These are phyloP conservation scores for Platysternon megacephalum DNA, from an alignment of 2,113 vertebrate genomes.

Conservation along the genomic window DNA sequence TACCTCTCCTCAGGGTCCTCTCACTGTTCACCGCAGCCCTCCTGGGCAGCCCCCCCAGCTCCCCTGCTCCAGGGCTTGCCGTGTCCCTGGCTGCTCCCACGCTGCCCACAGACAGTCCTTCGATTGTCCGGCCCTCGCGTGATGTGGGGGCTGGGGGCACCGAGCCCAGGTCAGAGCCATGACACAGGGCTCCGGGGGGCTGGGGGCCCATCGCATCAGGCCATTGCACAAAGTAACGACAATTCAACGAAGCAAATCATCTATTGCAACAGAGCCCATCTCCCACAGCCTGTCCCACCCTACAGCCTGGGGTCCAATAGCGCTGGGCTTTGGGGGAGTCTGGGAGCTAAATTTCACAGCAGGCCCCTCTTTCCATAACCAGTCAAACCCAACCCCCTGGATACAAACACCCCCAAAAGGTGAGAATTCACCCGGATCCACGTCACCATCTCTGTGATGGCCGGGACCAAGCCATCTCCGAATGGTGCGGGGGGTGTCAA, in stretches of 20 bases:
- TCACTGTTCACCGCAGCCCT: not conserved
- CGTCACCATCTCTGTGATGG: not conserved
- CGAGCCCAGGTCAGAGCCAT: not conserved
- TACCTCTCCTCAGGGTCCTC: not conserved
- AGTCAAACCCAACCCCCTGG: not conserved
- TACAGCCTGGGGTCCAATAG: not conserved
- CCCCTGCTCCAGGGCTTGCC: not conserved
- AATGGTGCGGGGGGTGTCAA: too few species aligned
- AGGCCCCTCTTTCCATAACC: not conserved
- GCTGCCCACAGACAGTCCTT: not conserved
- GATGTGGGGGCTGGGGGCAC: too few species aligned
- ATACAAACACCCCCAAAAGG: not conserved
- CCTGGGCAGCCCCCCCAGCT: too few species aligned
- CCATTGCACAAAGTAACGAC: not conserved
- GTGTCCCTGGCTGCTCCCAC: too few species aligned
- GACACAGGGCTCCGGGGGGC: not conserved
- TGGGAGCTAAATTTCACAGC: not conserved
- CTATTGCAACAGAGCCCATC: not conserved
- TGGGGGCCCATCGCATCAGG: too few species aligned
- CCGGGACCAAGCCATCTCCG: not conserved
- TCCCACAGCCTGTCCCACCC: not conserved
- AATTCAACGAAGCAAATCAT: not conserved
- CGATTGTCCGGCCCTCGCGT: not conserved
- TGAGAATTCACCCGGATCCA: not conserved
- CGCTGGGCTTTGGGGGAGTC: not conserved